Evolutionary conservation across 1,140 invertebrate genomes (phyloP), one percentile per base, ranked within the genome.

Genomic region (Penaeus vannamei): DNA sequence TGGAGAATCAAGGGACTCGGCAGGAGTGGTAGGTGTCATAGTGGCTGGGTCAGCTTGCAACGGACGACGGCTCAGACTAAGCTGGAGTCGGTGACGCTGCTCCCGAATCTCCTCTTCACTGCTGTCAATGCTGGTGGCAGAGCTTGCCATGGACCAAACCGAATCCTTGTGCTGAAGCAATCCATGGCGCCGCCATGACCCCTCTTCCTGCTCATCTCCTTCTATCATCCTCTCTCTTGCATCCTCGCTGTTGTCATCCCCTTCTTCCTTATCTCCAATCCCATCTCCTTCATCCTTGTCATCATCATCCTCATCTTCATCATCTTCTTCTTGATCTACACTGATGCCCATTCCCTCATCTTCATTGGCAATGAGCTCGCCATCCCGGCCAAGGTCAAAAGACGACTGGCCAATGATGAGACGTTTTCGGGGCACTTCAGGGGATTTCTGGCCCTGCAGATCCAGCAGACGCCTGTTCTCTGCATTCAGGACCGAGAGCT

Each of bases 61-160:
- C 10, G 82, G 29, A 23, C 69, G 82, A n/a, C 87, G 90, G 59
- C 53, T 89, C 23, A 91, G 69, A 14, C 72, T 76, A 10, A 89
- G 86, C 59, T 91, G 84, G 23, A 91, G 64, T 1, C 64, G 84
- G 12, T 84, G 86, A 53, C 86, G 84, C 64, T 83, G 87, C 26
- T 91, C 90, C 72, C 87, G 64, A 29, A 91, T 77, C 12, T 91
- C 91, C 82, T 91, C 91, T 61, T 91, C 89, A 36, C 53, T 89
- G 32, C 88, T 90, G 72, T 91, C 91, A 26, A 91, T 80, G 76
- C 91, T 91, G 14, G 91, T 91, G 14, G 85, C 80, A 36, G 91
- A 91, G 26, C 85, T 87, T 1, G 87, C 91, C 88, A 91, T 89
- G 23, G 91, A 91, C 86, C 90, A 91, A 19, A 91, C 90, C 0